Base-by-base conservation (phyloP, 2,888 invertebrate genomes). In the Euzophera pinguis region DNA sequence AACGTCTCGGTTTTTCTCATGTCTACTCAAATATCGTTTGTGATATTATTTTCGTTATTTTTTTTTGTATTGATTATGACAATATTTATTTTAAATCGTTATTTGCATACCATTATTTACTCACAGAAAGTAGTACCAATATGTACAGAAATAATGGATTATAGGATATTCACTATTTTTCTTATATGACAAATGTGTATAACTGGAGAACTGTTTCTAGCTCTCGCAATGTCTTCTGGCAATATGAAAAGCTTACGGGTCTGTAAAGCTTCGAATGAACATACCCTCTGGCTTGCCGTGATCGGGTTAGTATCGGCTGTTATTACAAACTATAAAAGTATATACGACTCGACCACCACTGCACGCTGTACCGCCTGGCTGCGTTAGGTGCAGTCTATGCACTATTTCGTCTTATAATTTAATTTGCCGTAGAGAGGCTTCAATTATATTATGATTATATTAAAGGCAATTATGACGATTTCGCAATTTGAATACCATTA, bases 11-110 rank as follows among this genome's bases (percentile, higher is more conserved):
- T 38, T 54, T 54, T 55, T 56, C 53, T 53, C 38, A 47, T 48
- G 48, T 59, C 35, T 53, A 58, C 58, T 57, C 60, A 54, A 53
- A 48, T 49, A 53, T 56, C 52, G 54, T 59, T 60, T 64, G 62
- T 64, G 60, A 63, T 62, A 64, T 58, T 55, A 53, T 51, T 27
- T 3, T n/a, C n/a, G n/a, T n/a, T n/a, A n/a, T n/a, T n/a, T 48
- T 50, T 34, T 53, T 57, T 58, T 51, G 47, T 57, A 47, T 53
- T 39, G 14, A 16, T 54, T 53, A 54, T 61, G 54, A 58, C 57
- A 56, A 61, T 64, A 60, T 64, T 58, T 61, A 62, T 64, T 62
- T 53, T 55, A 41, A 59, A 47, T 56, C 49, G 57, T 57, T 49
- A 38, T 47, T 22, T 35, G 16, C 47, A 16, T 29, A 43, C 29